Percentiles rank a stretch among this genome's conserved stretches.
phyloP scores from a whole-genome alignment of 2,797 vertebrate genomes.

The Chrosomus eos region DNA sequence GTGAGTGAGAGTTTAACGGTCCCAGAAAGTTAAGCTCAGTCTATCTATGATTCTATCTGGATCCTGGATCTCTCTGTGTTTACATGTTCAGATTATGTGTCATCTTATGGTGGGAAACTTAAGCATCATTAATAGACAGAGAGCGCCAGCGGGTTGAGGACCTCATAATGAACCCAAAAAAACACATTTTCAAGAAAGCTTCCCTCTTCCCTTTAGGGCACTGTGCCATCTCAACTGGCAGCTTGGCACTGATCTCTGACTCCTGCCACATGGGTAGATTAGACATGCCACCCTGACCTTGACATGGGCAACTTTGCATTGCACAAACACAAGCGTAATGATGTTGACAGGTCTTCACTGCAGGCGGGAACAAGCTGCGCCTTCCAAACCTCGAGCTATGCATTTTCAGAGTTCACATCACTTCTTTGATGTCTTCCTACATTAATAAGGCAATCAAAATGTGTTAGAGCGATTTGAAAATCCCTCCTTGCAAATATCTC shows the following conservation, averaged over 20 bases:
- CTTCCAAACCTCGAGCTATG: not conserved
- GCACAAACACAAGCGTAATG: constrained; percentile 20
- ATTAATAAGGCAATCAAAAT: constrained; percentile 24
- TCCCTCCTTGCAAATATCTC: not conserved
- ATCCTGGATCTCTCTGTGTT: not conserved
- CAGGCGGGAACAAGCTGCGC: constrained; percentile 12
- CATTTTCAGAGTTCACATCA: constrained; percentile 1
- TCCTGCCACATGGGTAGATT: constrained; percentile 16
- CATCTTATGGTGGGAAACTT: not conserved
- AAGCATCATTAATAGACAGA: not conserved
- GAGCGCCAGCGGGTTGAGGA: constrained; percentile 21
- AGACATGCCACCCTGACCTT: constrained; percentile 45
- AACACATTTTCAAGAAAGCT: constrained; percentile 6
- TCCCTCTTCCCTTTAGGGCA: constrained; percentile 30
- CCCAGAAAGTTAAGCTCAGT: not conserved
- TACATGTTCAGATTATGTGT: constrained; percentile 21
- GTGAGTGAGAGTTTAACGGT: not conserved
- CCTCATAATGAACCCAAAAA: constrained; percentile 32
- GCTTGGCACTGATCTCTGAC: constrained; percentile 45
- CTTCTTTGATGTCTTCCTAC: constrained; percentile 6
- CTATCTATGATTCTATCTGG: not conserved
- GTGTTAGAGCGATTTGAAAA: constrained; percentile 19
- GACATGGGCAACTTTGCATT: constrained; percentile 31
- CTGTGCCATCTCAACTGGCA: not conserved
- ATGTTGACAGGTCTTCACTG: constrained; percentile 37